phyloP scores from a whole-genome alignment of 1,140 invertebrate species.

The Micrasema longulum region DNA sequence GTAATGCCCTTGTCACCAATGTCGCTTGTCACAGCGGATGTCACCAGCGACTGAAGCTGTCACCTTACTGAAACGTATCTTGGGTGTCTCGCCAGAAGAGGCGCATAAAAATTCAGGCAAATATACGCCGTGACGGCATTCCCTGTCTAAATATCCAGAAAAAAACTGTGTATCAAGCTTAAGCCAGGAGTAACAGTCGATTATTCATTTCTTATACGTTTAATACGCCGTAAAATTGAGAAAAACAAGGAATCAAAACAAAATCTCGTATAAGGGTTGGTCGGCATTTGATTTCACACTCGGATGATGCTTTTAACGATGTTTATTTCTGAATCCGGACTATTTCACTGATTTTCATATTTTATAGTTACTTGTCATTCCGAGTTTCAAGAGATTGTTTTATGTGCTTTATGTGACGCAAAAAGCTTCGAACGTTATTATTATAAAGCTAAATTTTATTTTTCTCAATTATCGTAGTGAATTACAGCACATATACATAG shows the following conservation, averaged over 20 bases:
- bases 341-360: neutral
- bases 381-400: neutral
- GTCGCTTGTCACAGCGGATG: too few relatives aligned
- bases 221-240: slow-evolving; percentile 21
- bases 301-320: neutral
- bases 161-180: slow-evolving; percentile 4
- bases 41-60: slow-evolving; percentile 10
- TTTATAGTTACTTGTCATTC: neutral
- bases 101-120: slow-evolving; percentile 17
- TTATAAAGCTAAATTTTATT: too few relatives aligned
- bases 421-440: too few relatives aligned
- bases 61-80: slow-evolving; percentile 8
- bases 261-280: neutral
- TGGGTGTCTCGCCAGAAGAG: slow-evolving; percentile 11
- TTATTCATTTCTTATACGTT: slow-evolving; percentile 27
- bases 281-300: neutral
- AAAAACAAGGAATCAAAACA: neutral
- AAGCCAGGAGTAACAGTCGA: neutral
- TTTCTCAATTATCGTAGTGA: too few relatives aligned
- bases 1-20: too few relatives aligned
- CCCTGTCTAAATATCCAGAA: neutral
- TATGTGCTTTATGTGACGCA: neutral
- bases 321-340: slow-evolving; percentile 17
- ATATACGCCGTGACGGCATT: slow-evolving; percentile 8
- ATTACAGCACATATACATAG: too few relatives aligned